Evolutionary conservation across 30 jellyfish, hydroid and myxozoan genomes (phyloP), one percentile per base, ranked within the genome.

Genomic region (Morbakka virulenta): DNA sequence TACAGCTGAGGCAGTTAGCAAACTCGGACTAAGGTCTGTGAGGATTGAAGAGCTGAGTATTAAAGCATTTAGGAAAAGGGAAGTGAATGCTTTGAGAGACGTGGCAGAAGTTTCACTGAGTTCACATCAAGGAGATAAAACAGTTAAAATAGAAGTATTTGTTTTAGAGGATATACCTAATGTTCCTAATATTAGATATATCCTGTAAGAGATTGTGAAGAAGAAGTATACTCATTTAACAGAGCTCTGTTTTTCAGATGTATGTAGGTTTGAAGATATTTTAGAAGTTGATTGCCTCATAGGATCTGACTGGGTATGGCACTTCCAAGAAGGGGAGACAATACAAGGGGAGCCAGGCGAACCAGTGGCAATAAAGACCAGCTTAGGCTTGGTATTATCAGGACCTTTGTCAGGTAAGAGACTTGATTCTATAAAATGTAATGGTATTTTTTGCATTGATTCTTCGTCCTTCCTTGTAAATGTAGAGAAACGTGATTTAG

Each of bases 1-100:
- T 81, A 64, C 89, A 0, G 91, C 83, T 25, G 34, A 69, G 69
- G 91, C 83, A 49, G 91, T 80, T 28, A 21, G 84, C 62, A 67
- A 53, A 67, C 64, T 67, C 12, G 78, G 64, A n/a, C 41, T 80
- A 34, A 28, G 78, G 84, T 82, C 90, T 0, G 90, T 79, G 77
- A 47, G 90, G 74, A 79, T 26, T 62, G 76, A 77, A 47, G 0
- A 14, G 11, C 53, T 79, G 1, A 76, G 84, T 1, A 79, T 79
- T 0, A 65, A 66, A 47, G 83, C 77, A 4, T 67, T 79, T 66
- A 83, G 90, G 70, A 51, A 76, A 24, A 47, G 31, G 11, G 90
- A 66, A 48, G 90, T 80, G 20, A 67, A 47, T 17, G 82, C 76
- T 4, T 35, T 47, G 84, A 66, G 84, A 50, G 92, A 80, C 35